Evolutionary conservation across 2,113 vertebrate genomes (phyloP), one percentile per base, ranked within the genome.

Genomic region (Gulo gulo): DNA sequence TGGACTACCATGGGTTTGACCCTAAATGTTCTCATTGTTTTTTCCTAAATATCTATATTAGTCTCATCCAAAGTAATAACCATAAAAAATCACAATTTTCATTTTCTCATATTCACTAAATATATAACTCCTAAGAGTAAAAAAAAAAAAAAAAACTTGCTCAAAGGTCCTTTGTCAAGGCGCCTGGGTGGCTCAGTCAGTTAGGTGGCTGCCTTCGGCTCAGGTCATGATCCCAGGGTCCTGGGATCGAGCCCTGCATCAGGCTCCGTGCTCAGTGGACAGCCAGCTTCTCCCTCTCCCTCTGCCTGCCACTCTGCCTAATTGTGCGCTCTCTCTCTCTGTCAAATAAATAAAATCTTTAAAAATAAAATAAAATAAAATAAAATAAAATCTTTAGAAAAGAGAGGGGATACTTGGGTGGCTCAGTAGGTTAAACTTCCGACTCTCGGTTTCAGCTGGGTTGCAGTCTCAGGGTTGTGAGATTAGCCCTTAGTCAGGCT

Each of bases 51-150:
- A 36, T 7, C 14, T 67, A 31, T 63, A 80, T 94, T 89, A 78
- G 36, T 50, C 31, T 94, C 69, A 73, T 73, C 36, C 50, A 79
- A 89, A 79, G 76, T n/a, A 96, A 76, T 92, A 29, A 83, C 61
- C 24, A 42, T 50, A 61, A 88, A 61, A 86, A 87, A 65, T 45
- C 47, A 61, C 59, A 52, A 73, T 80, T 84, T 88, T 84, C 24
- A 91, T 45, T 90, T 92, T 90, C 63, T 93, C 52, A 31, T 42
- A 57, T 55, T 79, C 39, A 74, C 52, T 90, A 96, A 79, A 88
- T 74, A 57, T 63, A 21, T 57, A 76, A 61, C 29, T 91, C 55
- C 16, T 88, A 81, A 90, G 86, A 84, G 39, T 82, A 4, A 65
- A 93, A 85, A 85, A 50, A 63, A 86, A 85, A 85, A 73, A 65